phyloP scores from a whole-genome alignment of 1,140 invertebrate genomes.

The Cherax destructor region DNA sequence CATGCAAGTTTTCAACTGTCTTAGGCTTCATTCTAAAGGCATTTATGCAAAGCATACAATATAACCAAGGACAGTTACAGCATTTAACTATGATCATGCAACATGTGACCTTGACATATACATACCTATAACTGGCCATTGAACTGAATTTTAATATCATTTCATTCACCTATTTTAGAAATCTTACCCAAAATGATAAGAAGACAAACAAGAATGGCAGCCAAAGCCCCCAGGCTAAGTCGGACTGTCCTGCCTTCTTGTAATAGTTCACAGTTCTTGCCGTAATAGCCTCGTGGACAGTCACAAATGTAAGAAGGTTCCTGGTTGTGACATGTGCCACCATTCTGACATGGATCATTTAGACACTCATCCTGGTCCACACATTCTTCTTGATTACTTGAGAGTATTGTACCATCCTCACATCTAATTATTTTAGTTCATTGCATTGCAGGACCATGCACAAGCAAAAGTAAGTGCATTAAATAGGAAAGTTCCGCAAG shows the following conservation, averaged over 20 bases:
- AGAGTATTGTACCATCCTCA: slow-evolving; percentile 91
- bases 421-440: slow-evolving; percentile 80
- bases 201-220: slow-evolving; percentile 94
- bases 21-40: not conserved
- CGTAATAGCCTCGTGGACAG: slow-evolving; percentile 93
- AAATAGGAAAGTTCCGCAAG: slow-evolving; percentile 8
- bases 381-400: slow-evolving; percentile 91
- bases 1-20: not conserved
- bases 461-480: slow-evolving; percentile 20
- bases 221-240: slow-evolving; percentile 93
- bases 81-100: not conserved
- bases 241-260: slow-evolving; percentile 94
- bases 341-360: slow-evolving; percentile 93
- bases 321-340: slow-evolving; percentile 91
- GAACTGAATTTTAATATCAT: too few species aligned
- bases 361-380: slow-evolving; percentile 96
- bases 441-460: not conserved
- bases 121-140: not conserved
- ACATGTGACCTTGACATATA: not conserved
- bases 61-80: not conserved
- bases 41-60: not conserved
- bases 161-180: not conserved
- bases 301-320: slow-evolving; percentile 89
- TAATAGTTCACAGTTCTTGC: slow-evolving; percentile 93
- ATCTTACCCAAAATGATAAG: slow-evolving; percentile 91